Evolutionary conservation across 2,113 vertebrate species (phyloP).

Genomic region (Cyphomyrus plagiostoma): DNA sequence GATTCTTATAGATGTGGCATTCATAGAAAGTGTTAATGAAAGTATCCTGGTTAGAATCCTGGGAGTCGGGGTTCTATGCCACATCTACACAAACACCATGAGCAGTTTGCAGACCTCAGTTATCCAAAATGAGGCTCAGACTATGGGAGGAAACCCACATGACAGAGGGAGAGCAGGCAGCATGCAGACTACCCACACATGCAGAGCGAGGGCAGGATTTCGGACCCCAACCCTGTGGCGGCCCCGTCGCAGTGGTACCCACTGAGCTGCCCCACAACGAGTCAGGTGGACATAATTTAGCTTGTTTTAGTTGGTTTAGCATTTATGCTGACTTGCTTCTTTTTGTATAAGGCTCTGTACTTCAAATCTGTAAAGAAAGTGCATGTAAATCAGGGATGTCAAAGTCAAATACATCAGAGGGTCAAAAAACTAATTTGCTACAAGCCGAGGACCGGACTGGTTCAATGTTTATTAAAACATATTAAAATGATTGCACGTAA

Average conservation of each 20-base stretch:
- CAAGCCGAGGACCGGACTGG: too few relatives aligned
- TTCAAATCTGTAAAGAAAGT: too few relatives aligned
- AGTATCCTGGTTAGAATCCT: neutral
- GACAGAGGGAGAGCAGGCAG: neutral
- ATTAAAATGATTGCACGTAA: too few relatives aligned
- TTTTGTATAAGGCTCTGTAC: too few relatives aligned
- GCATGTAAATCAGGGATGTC: too few relatives aligned
- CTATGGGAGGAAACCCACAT: neutral
- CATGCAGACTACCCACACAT: neutral
- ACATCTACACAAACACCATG: neutral
- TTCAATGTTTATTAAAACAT: too few relatives aligned
- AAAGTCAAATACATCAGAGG: too few relatives aligned
- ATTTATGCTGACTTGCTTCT: too few relatives aligned
- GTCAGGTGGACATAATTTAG: too few relatives aligned
- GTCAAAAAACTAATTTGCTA: too few relatives aligned
- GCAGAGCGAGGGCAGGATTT: neutral
- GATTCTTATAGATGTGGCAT: neutral
- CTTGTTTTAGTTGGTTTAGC: too few relatives aligned
- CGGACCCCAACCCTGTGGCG: neutral
- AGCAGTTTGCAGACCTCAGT: neutral
- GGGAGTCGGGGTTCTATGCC: neutral
- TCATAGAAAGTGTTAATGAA: neutral
- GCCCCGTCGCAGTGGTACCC: neutral
- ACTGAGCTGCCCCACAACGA: too few relatives aligned
- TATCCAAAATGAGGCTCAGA: neutral